Base-by-base conservation (phyloP, 2,888 invertebrate genomes). In the Calameuta pallipes region DNA sequence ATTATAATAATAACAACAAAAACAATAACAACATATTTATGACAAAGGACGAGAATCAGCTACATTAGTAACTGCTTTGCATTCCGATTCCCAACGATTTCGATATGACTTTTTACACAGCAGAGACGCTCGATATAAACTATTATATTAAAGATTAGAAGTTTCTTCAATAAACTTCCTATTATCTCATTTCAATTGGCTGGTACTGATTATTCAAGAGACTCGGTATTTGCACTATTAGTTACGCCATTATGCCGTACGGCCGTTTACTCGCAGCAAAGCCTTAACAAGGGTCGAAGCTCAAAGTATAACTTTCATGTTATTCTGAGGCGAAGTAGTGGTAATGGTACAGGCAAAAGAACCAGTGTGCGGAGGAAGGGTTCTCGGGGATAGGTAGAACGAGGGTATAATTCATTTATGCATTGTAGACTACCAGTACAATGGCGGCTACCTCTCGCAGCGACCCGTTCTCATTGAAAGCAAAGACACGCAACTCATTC, bases 201-300 rank as follows among this genome's bases (percentile, higher is more conserved):
- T 23, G 15, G 41, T 41, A 41, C 41, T 23, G 41, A 41, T 41
- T 41, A 41, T 15, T 41, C 23, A 41, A 41, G 15, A 41, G 4
- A 23, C 41, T 41, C 6, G 15, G 6, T 23, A 41, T 41, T 41
- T 41, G 15, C 15, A 41, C 15, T 41, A 15, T 70, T 13, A 31
- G 30, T 12, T 70, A 30, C 33, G 31, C 31, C 70, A 70, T 70
- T 70, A 15, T 70, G 70, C 31, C 30, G 13, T 33, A 33, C 11
- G 70, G 30, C 30, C 33, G 30, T 70, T 70, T 33, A 33, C 71
- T 80, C 77, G 81, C 79, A 82, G 79, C 76, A 79, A 81, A 78
- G 84, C 82, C 81, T 84, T 84, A 83, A 84, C 84, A 82, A 84
- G 84, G 82, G 82, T 83, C 80, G 81, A 82, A 82, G 81, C 79